These are phyloP conservation scores for Neotoxoptera formosana DNA, from an alignment of 1,140 invertebrate genomes.

Conservation along the genomic window DNA sequence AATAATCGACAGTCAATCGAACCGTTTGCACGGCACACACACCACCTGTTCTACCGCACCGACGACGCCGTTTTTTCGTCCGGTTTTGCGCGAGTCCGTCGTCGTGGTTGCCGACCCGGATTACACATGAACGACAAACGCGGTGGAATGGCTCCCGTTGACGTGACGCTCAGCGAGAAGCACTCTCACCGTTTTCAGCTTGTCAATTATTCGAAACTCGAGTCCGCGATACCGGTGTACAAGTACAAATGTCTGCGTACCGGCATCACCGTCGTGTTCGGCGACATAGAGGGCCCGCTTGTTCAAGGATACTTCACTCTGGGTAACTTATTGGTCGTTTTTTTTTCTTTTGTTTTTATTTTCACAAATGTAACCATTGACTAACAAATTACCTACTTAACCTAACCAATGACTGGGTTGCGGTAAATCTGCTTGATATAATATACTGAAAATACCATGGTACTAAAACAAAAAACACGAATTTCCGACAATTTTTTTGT, in stretches of 20 bases:
- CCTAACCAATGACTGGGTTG: not conserved
- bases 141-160: slow-evolving; percentile 52
- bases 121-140: not conserved
- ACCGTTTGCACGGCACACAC: not conserved
- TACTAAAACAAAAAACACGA: too few species aligned
- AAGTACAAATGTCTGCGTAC: slow-evolving; percentile 83
- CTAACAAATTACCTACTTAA: too few species aligned
- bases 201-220: slow-evolving; percentile 71
- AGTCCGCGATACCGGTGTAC: slow-evolving; percentile 77
- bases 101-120: not conserved
- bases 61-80: not conserved
- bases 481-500: too few species aligned
- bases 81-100: not conserved
- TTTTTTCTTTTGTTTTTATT: not conserved
- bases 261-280: slow-evolving; percentile 80
- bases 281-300: slow-evolving; percentile 84
- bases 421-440: not conserved
- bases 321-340: slow-evolving; percentile 68
- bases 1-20: not conserved
- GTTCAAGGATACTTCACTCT: slow-evolving; percentile 86
- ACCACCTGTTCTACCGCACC: not conserved
- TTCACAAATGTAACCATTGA: not conserved
- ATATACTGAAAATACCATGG: too few species aligned
- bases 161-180: not conserved
- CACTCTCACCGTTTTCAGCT: slow-evolving; percentile 68